Conservation (phyloP, 1,140 invertebrate genomes). For the Lycorma delicatula region DNA sequence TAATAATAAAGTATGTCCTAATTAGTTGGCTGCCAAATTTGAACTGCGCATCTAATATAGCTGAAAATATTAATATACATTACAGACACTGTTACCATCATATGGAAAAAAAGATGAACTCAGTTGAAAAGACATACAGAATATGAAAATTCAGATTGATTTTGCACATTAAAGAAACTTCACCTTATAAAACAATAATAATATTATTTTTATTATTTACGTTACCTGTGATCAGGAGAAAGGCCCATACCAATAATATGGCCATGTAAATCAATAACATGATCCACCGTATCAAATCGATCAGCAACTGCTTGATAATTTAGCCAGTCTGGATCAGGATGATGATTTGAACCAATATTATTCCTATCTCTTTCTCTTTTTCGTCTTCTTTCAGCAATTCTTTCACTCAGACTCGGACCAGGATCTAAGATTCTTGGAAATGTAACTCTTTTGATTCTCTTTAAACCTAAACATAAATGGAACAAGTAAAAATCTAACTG, state of each 20-base stretch:
- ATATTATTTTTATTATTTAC: too few species aligned
- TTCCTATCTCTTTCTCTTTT: constrained; percentile 12
- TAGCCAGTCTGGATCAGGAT: constrained; percentile 51
- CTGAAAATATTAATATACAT: too few species aligned
- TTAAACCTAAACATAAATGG: constrained; percentile 50
- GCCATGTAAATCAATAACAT: constrained; percentile 77
- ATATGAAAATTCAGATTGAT: too few species aligned
- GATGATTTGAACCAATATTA: constrained; percentile 20
- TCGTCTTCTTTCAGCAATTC: constrained; percentile 36
- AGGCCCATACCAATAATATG: constrained; percentile 85
- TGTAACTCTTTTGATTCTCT: constrained; percentile 61
- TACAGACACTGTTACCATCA: too few species aligned
- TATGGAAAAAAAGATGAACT: too few species aligned
- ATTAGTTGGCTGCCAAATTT: too few species aligned
- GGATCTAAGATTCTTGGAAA: constrained; percentile 61
- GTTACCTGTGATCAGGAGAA: constrained; percentile 73
- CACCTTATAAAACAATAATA: too few species aligned
- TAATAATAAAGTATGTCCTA: too few species aligned
- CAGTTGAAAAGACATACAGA: too few species aligned
- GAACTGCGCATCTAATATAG: too few species aligned
- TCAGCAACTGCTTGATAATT: constrained; percentile 60
- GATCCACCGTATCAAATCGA: constrained; percentile 69
- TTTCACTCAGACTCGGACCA: constrained; percentile 56
- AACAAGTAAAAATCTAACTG: too few species aligned
- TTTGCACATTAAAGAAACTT: too few species aligned